Evolutionary conservation across 2,888 invertebrate genomes (phyloP), one percentile per base, ranked within the genome.

Genomic region (Trachelus tabidus): DNA sequence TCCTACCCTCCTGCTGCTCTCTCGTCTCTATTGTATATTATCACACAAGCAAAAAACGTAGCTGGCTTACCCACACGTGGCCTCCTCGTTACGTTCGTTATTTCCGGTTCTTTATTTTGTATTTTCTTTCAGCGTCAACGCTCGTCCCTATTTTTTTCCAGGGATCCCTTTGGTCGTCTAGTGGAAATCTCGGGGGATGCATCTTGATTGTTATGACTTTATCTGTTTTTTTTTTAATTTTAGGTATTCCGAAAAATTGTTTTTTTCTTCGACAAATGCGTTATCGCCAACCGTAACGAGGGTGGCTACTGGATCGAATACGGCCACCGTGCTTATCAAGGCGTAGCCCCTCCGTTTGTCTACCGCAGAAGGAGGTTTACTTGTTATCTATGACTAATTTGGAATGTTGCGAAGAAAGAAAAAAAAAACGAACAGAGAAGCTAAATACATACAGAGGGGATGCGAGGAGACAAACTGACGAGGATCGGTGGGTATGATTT

Each of bases 351-450:
- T 56, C 1, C 9, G 15, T 56, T 56, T 56, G 9, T 56, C 23
- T 56, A 56, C 56, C 23, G 56, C 9, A 56, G 23, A 56, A 56
- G 56, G 9, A 56, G 23, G 56, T 56, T 23, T 56, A 56, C 56
- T 56, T 56, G 56, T 56, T 56, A 56, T 56, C 56, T 56, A 56
- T 56, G 56, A 35, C 34, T 77, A 77, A 35, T 77, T 74, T 68
- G 77, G 77, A 74, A 77, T 77, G 77, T 74, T 23, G 23, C 31
- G 74, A 69, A 77, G 30, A 68, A 31, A n/a, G n/a, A 56, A 37
- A 40, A 35, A n/a, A 30, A 37, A 15, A 23, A 23, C 56, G 56
- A 56, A 23, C 56, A 56, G 23, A 56, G 0, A 56, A 56, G 23
- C 56, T 56, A 56, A 56, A 56, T 56, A 56, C 56, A 23, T 15